These are phyloP conservation scores for Glareola pratincola DNA, from an alignment of 2,113 vertebrate species.

Conservation along the genomic window DNA sequence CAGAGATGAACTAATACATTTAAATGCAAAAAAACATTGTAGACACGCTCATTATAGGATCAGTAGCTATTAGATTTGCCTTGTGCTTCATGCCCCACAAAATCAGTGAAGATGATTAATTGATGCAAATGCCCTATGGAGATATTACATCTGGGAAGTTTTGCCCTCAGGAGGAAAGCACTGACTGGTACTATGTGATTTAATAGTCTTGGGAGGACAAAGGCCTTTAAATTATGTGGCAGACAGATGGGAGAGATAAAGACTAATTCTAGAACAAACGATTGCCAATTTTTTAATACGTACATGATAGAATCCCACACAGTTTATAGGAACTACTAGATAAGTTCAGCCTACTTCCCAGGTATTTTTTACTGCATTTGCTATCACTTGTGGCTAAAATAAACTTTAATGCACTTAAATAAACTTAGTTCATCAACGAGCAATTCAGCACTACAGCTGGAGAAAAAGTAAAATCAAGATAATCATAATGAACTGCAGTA, in stretches of 20 bases:
- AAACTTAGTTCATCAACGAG: neutral
- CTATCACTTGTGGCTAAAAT: neutral
- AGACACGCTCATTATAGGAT: neutral
- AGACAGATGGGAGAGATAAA: conserved; percentile 47
- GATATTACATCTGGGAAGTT: neutral
- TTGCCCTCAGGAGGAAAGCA: conserved; percentile 29
- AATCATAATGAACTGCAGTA: neutral
- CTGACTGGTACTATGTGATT: neutral
- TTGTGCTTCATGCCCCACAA: neutral
- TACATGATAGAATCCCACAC: neutral
- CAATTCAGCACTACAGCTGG: neutral
- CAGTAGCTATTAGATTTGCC: neutral
- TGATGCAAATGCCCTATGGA: conserved; percentile 7
- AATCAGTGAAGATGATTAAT: conserved; percentile 17
- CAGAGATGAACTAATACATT: neutral
- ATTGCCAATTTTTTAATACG: neutral
- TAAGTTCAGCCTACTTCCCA: neutral
- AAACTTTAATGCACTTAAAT: neutral
- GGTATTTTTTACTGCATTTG: neutral
- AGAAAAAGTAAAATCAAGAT: neutral
- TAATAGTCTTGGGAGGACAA: conserved; percentile 27
- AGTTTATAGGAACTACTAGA: neutral
- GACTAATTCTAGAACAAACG: neutral
- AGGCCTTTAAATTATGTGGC: conserved; percentile 38
- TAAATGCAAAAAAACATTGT: neutral